Conservation (phyloP, 2,797 vertebrate species). For the Miichthys miiuy region DNA sequence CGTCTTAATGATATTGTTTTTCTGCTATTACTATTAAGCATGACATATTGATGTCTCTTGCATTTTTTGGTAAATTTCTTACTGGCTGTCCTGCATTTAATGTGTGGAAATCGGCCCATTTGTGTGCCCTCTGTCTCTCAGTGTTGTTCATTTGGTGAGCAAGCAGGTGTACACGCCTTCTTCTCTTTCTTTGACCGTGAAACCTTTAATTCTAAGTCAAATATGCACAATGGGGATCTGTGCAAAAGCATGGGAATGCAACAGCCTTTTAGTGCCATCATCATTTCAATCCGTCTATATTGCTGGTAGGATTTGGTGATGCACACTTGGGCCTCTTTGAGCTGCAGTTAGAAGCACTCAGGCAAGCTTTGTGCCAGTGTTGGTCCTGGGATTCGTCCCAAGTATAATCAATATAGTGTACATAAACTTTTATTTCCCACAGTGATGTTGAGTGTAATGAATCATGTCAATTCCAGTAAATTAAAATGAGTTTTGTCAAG, state of each 20-base stretch:
- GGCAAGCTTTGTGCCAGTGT: neutral
- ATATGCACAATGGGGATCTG: neutral
- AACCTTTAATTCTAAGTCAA: neutral
- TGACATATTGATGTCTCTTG: conserved; percentile 25
- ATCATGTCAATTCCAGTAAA: conserved; percentile 14
- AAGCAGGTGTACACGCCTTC: neutral
- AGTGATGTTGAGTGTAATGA: neutral
- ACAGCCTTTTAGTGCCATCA: neutral
- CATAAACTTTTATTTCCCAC: conserved; percentile 31
- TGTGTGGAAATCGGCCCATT: conserved; percentile 5
- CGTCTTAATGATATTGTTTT: conserved; percentile 27
- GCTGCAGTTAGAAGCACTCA: conserved; percentile 9
- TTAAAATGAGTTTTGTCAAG: conserved; percentile 20
- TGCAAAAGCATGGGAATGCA: neutral
- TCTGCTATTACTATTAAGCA: neutral
- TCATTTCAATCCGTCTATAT: neutral
- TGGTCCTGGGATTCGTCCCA: conserved; percentile 7
- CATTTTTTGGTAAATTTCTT: conserved; percentile 11
- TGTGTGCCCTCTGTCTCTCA: neutral
- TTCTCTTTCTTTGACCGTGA: neutral
- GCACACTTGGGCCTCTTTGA: neutral
- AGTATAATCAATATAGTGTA: conserved; percentile 31
- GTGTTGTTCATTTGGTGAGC: neutral
- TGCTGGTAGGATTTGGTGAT: neutral
- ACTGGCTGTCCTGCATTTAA: neutral